Evolutionary conservation across 2,888 invertebrate genomes (phyloP).

Genomic region (Dryococelus australis): DNA sequence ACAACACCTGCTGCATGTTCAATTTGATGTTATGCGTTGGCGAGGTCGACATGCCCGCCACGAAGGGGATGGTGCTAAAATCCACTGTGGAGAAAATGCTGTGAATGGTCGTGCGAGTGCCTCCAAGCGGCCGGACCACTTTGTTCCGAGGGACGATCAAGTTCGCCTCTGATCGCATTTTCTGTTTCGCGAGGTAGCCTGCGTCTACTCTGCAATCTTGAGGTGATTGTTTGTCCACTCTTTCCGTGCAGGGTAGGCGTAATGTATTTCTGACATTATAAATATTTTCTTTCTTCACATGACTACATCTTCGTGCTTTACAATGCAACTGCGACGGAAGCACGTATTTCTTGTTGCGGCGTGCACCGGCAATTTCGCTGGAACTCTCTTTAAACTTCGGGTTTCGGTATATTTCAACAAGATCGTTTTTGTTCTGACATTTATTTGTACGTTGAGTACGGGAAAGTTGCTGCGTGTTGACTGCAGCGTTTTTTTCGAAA

Average conservation of each 20-base stretch:
- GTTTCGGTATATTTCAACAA: not conserved
- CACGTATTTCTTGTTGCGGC: not conserved
- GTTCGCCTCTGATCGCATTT: too few relatives aligned
- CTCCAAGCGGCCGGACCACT: not conserved
- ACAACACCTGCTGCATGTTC: conserved; percentile 68
- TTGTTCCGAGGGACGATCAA: not conserved
- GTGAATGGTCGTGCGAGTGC: not conserved
- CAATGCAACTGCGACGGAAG: not conserved
- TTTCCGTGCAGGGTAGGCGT: too few relatives aligned
- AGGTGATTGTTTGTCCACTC: too few relatives aligned
- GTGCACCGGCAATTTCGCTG: not conserved
- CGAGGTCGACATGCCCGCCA: conserved; percentile 67
- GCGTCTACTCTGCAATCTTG: too few relatives aligned
- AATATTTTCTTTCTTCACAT: not conserved
- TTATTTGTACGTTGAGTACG: not conserved
- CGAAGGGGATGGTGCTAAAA: conserved; percentile 67
- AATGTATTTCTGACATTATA: not conserved
- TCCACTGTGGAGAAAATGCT: conserved; percentile 51
- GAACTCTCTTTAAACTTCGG: not conserved
- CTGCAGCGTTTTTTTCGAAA: not conserved
- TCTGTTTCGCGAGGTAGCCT: too few relatives aligned
- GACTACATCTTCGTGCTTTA: not conserved
- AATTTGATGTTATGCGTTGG: conserved; percentile 71
- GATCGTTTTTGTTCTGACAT: not conserved
- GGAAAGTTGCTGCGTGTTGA: not conserved